Base-by-base conservation (phyloP, 2,888 invertebrate genomes). In the Habrosyne pyritoides region DNA sequence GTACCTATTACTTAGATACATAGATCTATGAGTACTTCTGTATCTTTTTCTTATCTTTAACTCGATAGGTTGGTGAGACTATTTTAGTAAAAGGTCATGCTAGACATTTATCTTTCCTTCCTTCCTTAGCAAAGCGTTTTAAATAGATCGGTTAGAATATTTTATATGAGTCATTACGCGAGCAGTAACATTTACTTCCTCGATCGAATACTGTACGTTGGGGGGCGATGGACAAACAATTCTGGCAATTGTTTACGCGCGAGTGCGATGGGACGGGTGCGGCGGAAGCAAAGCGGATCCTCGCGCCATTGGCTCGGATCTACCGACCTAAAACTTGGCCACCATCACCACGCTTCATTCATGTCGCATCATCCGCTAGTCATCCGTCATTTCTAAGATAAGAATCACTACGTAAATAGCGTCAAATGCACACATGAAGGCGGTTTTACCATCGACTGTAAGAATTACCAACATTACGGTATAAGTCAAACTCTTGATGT, bases 241-340 rank as follows among this genome's bases (percentile, higher is more conserved):
- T 86, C 83, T 81, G 83, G 73, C 71, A 79, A 85, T 86, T 89
- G 87, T 91, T 90, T 89, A 89, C 86, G 85, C 83, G 81, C 77
- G 75, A 80, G 67, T 75, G 77, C 73, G 77, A 80, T 72, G 73
- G 73, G 73, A 71, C 77, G 80, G 88, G 84, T 66, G 75, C 80
- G 79, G 86, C 91, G 90, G 91, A 90, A 86, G 81, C 83, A 71
- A 71, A 71, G 77, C 89, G 91, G 91, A 91, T 87, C 85, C 86
- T 79, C 91, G 91, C 91, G 82, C 83, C 91, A 91, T 91, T 91
- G 90, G 87, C 76, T 84, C 76, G 75, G 75, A 73, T 73, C 81
- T 75, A 69, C 73, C 73, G 67, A 61, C 67, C 73, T 69, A 79
- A 85, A 86, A 84, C 81, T 87, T 84, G 78, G 87, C 83, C 77